Conservation (phyloP, 2,888 invertebrate genomes). For the Diplolepis rosae region DNA sequence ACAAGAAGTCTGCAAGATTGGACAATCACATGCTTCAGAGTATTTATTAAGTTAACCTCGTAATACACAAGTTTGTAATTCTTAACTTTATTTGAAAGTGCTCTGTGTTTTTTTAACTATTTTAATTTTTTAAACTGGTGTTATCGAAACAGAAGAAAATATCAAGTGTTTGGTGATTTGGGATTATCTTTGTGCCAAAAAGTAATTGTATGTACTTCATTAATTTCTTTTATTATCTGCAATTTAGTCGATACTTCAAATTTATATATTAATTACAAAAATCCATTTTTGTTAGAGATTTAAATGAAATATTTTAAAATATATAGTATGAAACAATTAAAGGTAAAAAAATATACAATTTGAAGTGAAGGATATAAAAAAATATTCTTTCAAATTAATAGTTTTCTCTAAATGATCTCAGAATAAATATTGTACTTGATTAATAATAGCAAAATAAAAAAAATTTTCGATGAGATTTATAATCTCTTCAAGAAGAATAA, state of each 20-base stretch:
- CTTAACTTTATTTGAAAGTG: not conserved
- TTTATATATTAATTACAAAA: no score
- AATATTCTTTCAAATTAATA: no score
- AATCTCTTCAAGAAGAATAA: not conserved
- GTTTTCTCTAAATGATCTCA: no score
- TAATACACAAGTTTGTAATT: conserved; percentile 9
- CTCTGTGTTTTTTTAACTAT: not conserved
- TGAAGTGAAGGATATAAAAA: no score
- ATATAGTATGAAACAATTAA: no score
- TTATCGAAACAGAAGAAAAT: not conserved
- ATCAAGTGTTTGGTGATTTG: not conserved
- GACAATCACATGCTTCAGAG: conserved; percentile 24
- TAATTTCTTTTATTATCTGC: no score
- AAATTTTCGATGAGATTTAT: not conserved
- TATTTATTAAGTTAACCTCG: conserved; percentile 27
- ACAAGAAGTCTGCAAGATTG: conserved; percentile 19
- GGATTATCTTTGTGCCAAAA: not conserved
- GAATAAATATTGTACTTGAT: not conserved
- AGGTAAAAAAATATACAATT: no score
- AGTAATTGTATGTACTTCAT: no score
- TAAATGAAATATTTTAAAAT: no score
- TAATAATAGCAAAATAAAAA: not conserved
- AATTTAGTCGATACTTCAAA: no score
- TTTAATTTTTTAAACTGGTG: not conserved
- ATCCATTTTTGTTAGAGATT: no score